Evolutionary conservation across 2,888 invertebrate species (phyloP), one percentile per base, ranked within the genome.

Genomic region (Seira sanloemensis): DNA sequence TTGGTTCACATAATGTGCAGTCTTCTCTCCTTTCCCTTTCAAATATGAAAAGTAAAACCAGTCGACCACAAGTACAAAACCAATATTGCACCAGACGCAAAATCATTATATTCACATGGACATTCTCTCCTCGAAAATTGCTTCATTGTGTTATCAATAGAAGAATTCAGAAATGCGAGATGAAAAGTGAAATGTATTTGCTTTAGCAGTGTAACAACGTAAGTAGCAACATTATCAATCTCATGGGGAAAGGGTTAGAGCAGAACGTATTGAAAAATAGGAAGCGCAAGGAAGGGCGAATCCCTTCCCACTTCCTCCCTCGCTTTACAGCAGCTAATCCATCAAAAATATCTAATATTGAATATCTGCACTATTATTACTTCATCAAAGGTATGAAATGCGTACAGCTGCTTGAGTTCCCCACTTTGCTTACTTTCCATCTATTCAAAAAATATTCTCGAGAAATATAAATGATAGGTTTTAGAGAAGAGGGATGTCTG

Each of bases 201-300:
- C 1, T 16, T 67, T 67, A 67, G 19, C 67, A 67, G 50, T 71
- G 71, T 37, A 37, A 71, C 1, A 19, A 24, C 37, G 54, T 24
- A 73, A 73, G 7, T 37, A 23, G 19, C 23, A 46, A 71, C 71
- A 71, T 46, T 46, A 71, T 21, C 18, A 7, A n/a, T 24, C n/a
- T 1, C 73, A 62, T 62, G 50, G 78, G 73, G 73, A 79, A 76
- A 79, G 78, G 78, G 78, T 79, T 79, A 54, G 16, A 54, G 18
- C 12, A 46, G 46, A 46, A n/a, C n/a, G n/a, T n/a, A n/a, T n/a
- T n/a, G n/a, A 46, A 46, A 46, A 46, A 46, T 9, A 12, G 12
- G 12, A 46, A 5, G 12, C 24, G 19, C 23, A 50, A 80, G 37
- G 71, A 71, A 71, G 58, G 58, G 68, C 46, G 80, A 73, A 21